Conservation (phyloP, 2,797 vertebrate genomes). For the Enteromius radiatus region DNA sequence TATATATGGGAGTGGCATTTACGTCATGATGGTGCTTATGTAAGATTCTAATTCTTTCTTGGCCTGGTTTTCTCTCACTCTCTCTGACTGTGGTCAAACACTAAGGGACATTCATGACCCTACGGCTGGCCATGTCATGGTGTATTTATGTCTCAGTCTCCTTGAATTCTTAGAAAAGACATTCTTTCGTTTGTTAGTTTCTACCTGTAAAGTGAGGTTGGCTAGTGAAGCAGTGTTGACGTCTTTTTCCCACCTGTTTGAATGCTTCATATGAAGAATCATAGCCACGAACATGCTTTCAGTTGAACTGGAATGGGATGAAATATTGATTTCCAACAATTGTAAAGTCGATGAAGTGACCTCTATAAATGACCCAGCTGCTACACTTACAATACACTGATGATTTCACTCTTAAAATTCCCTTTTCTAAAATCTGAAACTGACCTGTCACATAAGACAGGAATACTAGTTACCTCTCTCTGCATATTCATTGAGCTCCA, state of each 20-base stretch:
- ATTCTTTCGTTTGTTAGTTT: not conserved
- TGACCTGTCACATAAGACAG: not conserved
- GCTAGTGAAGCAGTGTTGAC: not conserved
- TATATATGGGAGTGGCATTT: constrained; percentile 30
- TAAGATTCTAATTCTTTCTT: constrained; percentile 68
- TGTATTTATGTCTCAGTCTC: constrained; percentile 37
- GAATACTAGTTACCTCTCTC: not conserved
- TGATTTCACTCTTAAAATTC: not conserved
- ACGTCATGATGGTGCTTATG: constrained; percentile 65
- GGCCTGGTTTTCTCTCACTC: constrained; percentile 54
- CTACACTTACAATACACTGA: not conserved
- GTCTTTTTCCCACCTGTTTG: not conserved
- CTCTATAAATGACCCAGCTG: constrained; percentile 23
- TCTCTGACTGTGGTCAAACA: constrained; percentile 37
- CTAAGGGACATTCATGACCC: constrained; percentile 42
- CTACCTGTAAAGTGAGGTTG: not conserved
- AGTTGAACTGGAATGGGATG: not conserved
- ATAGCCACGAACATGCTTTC: not conserved
- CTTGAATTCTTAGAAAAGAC: constrained; percentile 36
- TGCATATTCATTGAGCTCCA: not conserved
- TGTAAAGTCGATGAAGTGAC: constrained; percentile 12
- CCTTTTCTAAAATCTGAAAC: not conserved
- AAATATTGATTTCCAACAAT: constrained; percentile 11
- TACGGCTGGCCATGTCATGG: constrained; percentile 31
- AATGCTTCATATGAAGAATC: not conserved